Base-by-base conservation (phyloP, 2,797 vertebrate species). In the Hippoglossus hippoglossus region DNA sequence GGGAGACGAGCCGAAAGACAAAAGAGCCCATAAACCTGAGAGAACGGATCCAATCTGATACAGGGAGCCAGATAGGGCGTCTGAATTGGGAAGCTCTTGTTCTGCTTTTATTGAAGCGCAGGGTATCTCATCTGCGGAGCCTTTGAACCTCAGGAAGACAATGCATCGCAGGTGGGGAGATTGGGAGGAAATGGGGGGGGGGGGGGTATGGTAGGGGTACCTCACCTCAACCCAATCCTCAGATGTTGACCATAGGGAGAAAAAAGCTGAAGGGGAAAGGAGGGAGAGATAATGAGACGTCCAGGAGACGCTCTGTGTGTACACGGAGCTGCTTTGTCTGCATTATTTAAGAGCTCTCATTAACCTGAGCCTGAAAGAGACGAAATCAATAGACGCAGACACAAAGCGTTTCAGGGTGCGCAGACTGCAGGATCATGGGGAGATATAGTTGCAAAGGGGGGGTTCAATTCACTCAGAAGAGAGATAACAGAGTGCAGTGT, bases 281-380 rank as follows among this genome's bases (percentile, higher is more conserved):
- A 24, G 11, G 24, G 22, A 46, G 54, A 22, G 67, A 53, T 18
- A 31, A 56, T 4, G 63, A 25, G 49, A 24, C 3, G 3, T 44
- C 24, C 15, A 25, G 24, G 22, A 36, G 25, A 25, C 60, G 47
- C 39, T 62, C 70, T 13, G 22, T 67, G 60, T 54, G 59, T 66
- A 71, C 54, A 63, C 18, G 71, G 62, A 51, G 46, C 63, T 73
- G 85, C 75, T 84, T 79, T 47, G 76, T 81, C 79, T 91, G 87
- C 86, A 94, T 92, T 93, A 93, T 93, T 94, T 87, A 94, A 87
- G 71, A 88, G 66, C 76, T 84, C 81, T 88, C 85, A 88, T 93
- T 93, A 94, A 91, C 87, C 85, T 81, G 84, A 82, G 68, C 74
- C 69, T 71, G 77, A 86, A 79, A 75, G 63, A 53, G 63, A 81